phyloP scores from a whole-genome alignment of 2,113 vertebrate species.

The Heloderma charlesbogerti region DNA sequence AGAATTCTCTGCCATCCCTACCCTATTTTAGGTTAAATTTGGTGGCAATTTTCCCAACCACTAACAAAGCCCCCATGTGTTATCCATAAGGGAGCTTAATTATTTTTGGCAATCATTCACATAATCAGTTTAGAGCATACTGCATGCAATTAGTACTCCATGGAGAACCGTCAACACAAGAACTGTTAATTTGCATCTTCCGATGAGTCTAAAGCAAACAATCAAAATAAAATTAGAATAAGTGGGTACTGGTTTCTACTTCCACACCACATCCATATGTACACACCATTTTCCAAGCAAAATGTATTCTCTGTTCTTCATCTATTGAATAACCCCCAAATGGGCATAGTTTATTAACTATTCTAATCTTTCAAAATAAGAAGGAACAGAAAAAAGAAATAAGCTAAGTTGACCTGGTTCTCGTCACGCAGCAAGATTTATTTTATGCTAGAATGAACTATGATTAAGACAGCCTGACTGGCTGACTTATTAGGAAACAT shows the following conservation, averaged over 20 bases:
- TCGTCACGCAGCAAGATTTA: slow-evolving; percentile 68
- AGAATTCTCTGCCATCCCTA: no score
- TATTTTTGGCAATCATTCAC: slow-evolving; percentile 54
- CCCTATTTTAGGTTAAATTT: not conserved
- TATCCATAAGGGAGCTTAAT: not conserved
- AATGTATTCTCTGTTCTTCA: slow-evolving; percentile 38
- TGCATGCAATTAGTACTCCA: slow-evolving; percentile 21
- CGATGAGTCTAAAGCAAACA: slow-evolving; percentile 49
- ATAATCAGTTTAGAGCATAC: not conserved
- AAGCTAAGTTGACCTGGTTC: slow-evolving; percentile 59
- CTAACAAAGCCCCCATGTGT: not conserved
- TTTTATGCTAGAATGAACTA: slow-evolving; percentile 71
- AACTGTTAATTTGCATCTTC: slow-evolving; percentile 45
- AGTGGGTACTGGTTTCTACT: not conserved
- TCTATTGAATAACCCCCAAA: slow-evolving; percentile 38
- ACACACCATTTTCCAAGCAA: slow-evolving; percentile 28
- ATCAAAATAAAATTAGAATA: slow-evolving; percentile 46
- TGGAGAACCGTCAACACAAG: slow-evolving; percentile 27
- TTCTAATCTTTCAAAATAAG: slow-evolving; percentile 60
- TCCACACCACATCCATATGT: slow-evolving; percentile 26
- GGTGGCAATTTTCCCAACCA: slow-evolving; percentile 11
- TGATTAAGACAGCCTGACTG: slow-evolving; percentile 62
- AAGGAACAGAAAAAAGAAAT: slow-evolving; percentile 33
- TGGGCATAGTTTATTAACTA: slow-evolving; percentile 49
- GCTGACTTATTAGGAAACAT: slow-evolving; percentile 67